phyloP scores from a whole-genome alignment of 2,113 vertebrate species.

The Coptodon rendalli region DNA sequence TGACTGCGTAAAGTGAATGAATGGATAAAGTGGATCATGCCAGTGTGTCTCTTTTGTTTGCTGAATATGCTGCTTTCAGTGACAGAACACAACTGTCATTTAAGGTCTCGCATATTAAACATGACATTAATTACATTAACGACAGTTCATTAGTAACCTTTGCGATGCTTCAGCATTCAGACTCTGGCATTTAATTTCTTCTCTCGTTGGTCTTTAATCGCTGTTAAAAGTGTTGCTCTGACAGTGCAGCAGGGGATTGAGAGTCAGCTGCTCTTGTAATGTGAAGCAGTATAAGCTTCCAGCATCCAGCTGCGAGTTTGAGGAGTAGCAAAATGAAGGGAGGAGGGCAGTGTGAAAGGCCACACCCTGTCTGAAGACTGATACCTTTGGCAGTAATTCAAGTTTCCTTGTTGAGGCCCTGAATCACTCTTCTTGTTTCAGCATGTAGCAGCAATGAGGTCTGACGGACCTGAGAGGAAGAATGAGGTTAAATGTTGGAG shows the following conservation, averaged over 20 bases:
- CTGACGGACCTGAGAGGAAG: slow-evolving; percentile 17
- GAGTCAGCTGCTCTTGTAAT: neutral
- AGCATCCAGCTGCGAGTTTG: neutral
- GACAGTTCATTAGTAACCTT: neutral
- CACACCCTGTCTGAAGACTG: slow-evolving; percentile 39
- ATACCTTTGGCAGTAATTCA: slow-evolving; percentile 18
- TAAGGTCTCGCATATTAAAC: neutral
- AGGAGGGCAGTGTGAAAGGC: neutral
- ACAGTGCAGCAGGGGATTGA: neutral
- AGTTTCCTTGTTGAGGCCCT: neutral
- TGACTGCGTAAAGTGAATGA: neutral
- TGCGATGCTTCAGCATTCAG: neutral
- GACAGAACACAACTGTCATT: neutral
- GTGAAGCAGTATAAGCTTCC: neutral
- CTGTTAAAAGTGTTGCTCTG: neutral
- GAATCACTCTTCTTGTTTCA: slow-evolving; percentile 27
- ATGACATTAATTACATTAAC: neutral
- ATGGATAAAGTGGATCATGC: neutral
- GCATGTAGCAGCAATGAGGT: neutral
- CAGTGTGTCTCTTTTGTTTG: neutral
- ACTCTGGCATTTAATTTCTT: neutral
- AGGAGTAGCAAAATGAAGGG: neutral
- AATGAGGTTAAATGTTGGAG: slow-evolving; percentile 33
- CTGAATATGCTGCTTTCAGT: neutral
- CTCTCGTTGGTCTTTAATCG: neutral